phyloP scores from a whole-genome alignment of 2,797 vertebrate genomes.

The Coendou prehensilis region DNA sequence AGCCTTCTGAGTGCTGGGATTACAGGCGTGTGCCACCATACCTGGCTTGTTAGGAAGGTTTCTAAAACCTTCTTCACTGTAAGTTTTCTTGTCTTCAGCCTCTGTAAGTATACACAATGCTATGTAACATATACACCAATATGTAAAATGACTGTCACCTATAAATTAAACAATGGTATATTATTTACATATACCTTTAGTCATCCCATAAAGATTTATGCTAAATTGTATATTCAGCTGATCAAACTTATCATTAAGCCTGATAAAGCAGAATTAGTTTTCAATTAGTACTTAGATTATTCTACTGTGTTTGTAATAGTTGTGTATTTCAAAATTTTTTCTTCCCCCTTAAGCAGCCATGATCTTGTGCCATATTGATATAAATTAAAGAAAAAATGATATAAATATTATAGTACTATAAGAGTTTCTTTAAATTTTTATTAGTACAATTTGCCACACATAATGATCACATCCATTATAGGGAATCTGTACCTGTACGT shows the following conservation, averaged over 20 bases:
- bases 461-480: background rate
- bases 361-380: constrained; percentile 80
- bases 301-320: constrained; percentile 47
- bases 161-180: constrained; percentile 53
- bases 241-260: constrained; percentile 52
- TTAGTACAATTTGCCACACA: constrained; percentile 58
- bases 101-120: constrained; percentile 39
- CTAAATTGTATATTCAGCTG: constrained; percentile 53
- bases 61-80: background rate
- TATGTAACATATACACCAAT: constrained; percentile 38
- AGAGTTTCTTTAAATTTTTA: constrained; percentile 65
- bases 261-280: constrained; percentile 55
- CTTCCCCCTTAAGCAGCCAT: constrained; percentile 27
- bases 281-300: constrained; percentile 53
- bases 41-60: background rate
- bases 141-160: constrained; percentile 59
- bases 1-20: background rate
- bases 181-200: constrained; percentile 41
- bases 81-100: background rate
- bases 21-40: background rate
- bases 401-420: constrained; percentile 79
- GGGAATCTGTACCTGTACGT: background rate
- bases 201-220: constrained; percentile 43
- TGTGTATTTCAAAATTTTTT: constrained; percentile 62
- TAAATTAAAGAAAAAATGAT: constrained; percentile 78